Percentiles rank a stretch among this genome's conserved stretches.
phyloP scores from a whole-genome alignment of 2,797 vertebrate genomes.

The Lutjanus argentimaculatus region DNA sequence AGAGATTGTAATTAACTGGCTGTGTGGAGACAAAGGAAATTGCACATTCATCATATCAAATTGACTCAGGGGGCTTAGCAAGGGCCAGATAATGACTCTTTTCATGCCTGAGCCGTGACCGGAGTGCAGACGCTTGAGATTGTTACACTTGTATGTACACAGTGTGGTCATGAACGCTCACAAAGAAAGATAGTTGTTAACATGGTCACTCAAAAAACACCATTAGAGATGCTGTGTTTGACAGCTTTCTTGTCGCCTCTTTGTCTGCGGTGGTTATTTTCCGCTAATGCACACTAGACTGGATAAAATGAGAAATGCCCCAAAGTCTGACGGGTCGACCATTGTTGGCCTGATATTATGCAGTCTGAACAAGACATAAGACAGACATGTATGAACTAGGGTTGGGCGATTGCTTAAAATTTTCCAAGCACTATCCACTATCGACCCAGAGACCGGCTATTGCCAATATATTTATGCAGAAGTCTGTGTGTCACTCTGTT shows the following conservation, averaged over 20 bases:
- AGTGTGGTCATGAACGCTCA: slow-evolving; percentile 4
- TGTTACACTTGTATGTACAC: slow-evolving; percentile 50
- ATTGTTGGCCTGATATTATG: not conserved
- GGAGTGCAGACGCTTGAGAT: slow-evolving; percentile 61
- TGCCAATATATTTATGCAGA: no score
- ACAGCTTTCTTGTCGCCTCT: no score
- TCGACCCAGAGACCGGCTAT: no score
- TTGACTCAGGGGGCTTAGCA: slow-evolving; percentile 74
- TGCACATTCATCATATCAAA: slow-evolving; percentile 87
- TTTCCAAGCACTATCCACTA: no score
- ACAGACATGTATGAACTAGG: no score
- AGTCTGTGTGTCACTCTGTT: no score
- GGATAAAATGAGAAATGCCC: not conserved
- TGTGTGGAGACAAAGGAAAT: slow-evolving; percentile 83
- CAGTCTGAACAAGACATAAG: no score
- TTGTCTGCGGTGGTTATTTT: not conserved
- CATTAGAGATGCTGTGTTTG: not conserved
- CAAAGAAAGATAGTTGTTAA: slow-evolving; percentile 32
- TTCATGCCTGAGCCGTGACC: slow-evolving; percentile 75
- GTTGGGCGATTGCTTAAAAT: no score
- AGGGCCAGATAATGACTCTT: slow-evolving; percentile 77
- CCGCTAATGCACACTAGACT: not conserved
- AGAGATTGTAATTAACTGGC: slow-evolving; percentile 83
- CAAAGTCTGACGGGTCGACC: not conserved
- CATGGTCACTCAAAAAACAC: slow-evolving; percentile 26